These are phyloP conservation scores for Nemurella pictetii DNA, from an alignment of 2,888 invertebrate species.

Conservation along the genomic window DNA sequence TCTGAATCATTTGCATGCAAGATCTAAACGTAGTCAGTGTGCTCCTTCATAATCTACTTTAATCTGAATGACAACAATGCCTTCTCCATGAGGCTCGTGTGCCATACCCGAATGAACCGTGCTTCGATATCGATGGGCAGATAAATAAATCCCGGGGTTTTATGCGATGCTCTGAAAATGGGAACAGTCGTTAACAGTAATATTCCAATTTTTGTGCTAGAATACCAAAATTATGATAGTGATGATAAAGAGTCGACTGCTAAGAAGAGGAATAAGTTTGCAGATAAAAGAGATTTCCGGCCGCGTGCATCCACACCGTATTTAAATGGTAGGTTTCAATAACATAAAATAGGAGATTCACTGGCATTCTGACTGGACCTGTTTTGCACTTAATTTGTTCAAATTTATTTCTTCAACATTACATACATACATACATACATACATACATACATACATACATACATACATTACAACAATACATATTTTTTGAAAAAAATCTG, in stretches of 20 bases:
- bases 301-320: not conserved
- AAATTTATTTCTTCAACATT: too few species aligned
- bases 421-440: too few species aligned
- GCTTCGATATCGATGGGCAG: not conserved
- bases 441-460: too few species aligned
- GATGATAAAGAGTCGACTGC: not conserved
- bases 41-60: not conserved
- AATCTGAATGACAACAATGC: not conserved
- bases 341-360: too few species aligned
- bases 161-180: slow-evolving; percentile 43
- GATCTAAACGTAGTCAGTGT: not conserved
- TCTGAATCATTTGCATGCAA: not conserved
- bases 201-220: slow-evolving; percentile 52
- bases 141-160: not conserved
- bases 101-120: not conserved
- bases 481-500: too few species aligned
- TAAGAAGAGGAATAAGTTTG: not conserved
- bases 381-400: too few species aligned
- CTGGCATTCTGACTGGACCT: too few species aligned
- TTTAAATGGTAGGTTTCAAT: not conserved
- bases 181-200: slow-evolving; percentile 46
- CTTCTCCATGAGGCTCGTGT: not conserved
- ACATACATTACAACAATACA: too few species aligned
- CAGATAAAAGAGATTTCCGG: not conserved
- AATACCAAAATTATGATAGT: slow-evolving; percentile 46